Evolutionary conservation across 2,113 vertebrate genomes (phyloP), one percentile per base, ranked within the genome.

Genomic region (Pteruthius melanotis): DNA sequence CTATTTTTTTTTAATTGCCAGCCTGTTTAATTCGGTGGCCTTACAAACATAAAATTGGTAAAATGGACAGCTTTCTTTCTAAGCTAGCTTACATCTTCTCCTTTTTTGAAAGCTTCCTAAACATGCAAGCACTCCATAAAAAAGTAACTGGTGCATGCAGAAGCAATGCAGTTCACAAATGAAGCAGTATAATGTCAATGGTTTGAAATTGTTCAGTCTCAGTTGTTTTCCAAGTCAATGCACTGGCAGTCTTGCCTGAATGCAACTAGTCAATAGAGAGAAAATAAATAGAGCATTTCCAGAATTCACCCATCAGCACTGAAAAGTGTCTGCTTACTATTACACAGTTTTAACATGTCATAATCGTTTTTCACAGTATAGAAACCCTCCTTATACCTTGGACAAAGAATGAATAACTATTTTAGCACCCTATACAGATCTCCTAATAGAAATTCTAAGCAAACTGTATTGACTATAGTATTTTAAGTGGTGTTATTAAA

Each of bases 241-340:
- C 98, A 97, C 98, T 94, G 94, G 97, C 96, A 97, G 98, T 95
- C 97, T 97, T 97, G 97, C 97, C 97, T 98, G 97, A 98, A 98
- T 98, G 97, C 97, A 97, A 98, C 97, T 94, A 98, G 97, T 98
- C 97, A 98, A 97, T 94, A 96, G 97, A 97, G 88, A 97, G 96
- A 98, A 98, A 98, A 98, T 98, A 97, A 98, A 98, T 97, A 96
- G 98, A 97, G 97, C 98, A 96, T 98, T 98, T 98, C 98, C 97
- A 97, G 97, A 93, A 97, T 97, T 97, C 93, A 92, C 96, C 98
- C 97, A 95, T 93, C 97, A 98, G 97, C 97, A 94, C 60, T 87
- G 96, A 97, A 96, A 97, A 97, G 96, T 96, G 98, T 98, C 98
- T 98, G 97, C 97, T 97, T 97, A 96, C 97, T 90, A 97, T 98